Conservation (phyloP, 2,888 invertebrate genomes). For the Clanis bilineata region DNA sequence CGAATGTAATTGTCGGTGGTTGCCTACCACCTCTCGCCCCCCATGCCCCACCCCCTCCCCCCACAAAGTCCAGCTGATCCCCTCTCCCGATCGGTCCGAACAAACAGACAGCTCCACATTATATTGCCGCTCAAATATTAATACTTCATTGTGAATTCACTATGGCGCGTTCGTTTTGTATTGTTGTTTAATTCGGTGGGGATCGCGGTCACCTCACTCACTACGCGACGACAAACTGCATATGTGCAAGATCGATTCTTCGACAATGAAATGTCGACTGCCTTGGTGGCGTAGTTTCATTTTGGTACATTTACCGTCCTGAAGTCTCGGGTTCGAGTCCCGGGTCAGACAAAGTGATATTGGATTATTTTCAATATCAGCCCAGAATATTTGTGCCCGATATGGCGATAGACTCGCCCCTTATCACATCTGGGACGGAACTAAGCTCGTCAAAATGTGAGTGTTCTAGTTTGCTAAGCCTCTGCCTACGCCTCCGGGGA, state of each 20-base stretch:
- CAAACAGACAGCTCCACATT: neutral
- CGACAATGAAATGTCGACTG: neutral
- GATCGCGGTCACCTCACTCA: neutral
- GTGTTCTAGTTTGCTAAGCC: too few relatives aligned
- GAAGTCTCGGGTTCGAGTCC: too few relatives aligned
- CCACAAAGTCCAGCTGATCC: neutral
- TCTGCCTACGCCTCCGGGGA: too few relatives aligned
- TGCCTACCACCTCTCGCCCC: neutral
- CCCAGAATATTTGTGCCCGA: too few relatives aligned
- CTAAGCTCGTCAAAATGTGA: too few relatives aligned
- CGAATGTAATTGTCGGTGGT: constrained; percentile 6
- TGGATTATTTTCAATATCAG: too few relatives aligned
- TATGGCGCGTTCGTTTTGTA: constrained; percentile 8
- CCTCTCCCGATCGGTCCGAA: neutral
- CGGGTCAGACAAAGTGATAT: too few relatives aligned
- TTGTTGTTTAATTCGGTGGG: neutral
- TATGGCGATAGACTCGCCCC: too few relatives aligned
- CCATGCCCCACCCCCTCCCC: too few relatives aligned
- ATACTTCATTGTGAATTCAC: constrained; percentile 9
- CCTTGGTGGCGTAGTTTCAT: too few relatives aligned
- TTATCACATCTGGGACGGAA: too few relatives aligned
- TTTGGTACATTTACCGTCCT: too few relatives aligned
- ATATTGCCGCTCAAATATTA: constrained; percentile 3
- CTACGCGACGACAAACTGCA: neutral
- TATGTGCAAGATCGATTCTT: neutral